Conservation (phyloP, 2,888 invertebrate species). For the Philhelius pedissequus region DNA sequence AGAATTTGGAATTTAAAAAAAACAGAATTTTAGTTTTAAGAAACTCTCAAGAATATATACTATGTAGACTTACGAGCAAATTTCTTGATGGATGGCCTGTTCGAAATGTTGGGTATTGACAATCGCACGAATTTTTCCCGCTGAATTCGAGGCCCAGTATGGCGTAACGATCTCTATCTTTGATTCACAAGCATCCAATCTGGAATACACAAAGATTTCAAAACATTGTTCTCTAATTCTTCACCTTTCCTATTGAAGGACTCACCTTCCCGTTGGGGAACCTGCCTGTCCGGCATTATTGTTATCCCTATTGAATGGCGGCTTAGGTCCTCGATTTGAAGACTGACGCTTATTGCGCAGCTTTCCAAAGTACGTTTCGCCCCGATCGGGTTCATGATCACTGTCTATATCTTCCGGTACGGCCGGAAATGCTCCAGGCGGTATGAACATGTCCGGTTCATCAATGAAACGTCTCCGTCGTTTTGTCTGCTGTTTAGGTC, state of each 20-base stretch:
- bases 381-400: slow-evolving; percentile 76
- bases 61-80: slow-evolving; percentile 95
- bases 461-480: slow-evolving; percentile 77
- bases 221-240: too few species aligned
- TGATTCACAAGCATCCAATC: slow-evolving; percentile 93
- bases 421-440: slow-evolving; percentile 81
- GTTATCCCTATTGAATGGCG: slow-evolving; percentile 68
- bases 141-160: slow-evolving; percentile 96
- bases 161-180: slow-evolving; percentile 95
- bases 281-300: slow-evolving; percentile 57
- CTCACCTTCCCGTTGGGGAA: slow-evolving; percentile 74
- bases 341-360: slow-evolving; percentile 81
- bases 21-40: too few species aligned
- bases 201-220: slow-evolving; percentile 75
- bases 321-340: slow-evolving; percentile 71
- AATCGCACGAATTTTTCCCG: slow-evolving; percentile 93
- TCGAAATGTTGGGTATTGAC: slow-evolving; percentile 97
- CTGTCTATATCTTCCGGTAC: slow-evolving; percentile 79
- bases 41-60: too few species aligned
- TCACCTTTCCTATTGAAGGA: too few species aligned
- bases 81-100: slow-evolving; percentile 96
- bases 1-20: too few species aligned
- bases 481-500: slow-evolving; percentile 79
- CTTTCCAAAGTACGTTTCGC: slow-evolving; percentile 81
- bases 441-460: slow-evolving; percentile 77